Conservation (phyloP, 2,113 vertebrate genomes). For the Aspidoscelis tigris region DNA sequence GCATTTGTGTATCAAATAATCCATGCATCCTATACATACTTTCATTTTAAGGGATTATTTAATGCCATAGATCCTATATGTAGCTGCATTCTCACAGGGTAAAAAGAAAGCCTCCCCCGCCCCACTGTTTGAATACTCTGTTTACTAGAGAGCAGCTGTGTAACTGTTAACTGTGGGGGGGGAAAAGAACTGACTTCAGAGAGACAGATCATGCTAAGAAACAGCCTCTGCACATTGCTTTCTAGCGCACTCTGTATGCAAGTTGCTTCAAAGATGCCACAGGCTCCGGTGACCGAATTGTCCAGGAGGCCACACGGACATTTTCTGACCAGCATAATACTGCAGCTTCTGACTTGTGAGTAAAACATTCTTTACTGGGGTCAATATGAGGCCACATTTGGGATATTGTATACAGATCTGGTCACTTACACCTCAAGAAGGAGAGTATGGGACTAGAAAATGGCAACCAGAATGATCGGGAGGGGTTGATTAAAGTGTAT, state of each 20-base stretch:
- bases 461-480: no score
- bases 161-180: constrained; percentile 10
- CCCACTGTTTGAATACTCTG: no score
- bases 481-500: no score
- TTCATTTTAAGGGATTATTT: no score
- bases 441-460: no score
- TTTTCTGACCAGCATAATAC: constrained; percentile 28
- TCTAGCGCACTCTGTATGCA: neutral
- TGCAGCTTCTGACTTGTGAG: constrained; percentile 53
- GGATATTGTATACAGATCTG: no score
- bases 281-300: constrained; percentile 8
- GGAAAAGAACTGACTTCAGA: neutral
- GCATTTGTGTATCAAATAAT: no score
- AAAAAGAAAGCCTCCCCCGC: no score
- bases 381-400: neutral
- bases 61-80: no score
- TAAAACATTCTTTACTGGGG: constrained; percentile 24
- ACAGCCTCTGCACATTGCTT: neutral
- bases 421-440: no score
- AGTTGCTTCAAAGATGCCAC: neutral
- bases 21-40: no score
- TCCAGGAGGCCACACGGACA: constrained; percentile 19
- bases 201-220: neutral
- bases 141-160: constrained; percentile 17
- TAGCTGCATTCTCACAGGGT: neutral